Percentiles rank a stretch among this genome's conserved stretches.
Evolutionary conservation across 1,140 invertebrate genomes (phyloP).

Genomic region (Macrostomum lignano): DNA sequence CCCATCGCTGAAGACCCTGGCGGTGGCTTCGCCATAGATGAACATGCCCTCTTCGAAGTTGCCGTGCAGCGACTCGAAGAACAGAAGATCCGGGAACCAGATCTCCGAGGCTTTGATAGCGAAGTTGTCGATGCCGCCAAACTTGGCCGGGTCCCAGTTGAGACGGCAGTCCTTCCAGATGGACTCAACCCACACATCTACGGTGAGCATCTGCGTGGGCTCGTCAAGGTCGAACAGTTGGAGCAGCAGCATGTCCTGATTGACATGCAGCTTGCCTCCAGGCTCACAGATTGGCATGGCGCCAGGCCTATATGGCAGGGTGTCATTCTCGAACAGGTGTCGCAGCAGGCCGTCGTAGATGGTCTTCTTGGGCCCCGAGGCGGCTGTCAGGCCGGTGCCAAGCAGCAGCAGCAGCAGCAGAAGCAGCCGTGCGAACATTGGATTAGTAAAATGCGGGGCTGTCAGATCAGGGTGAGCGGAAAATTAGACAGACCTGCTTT

Average conservation of each 20-base stretch:
- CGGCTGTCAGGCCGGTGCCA: too few species aligned
- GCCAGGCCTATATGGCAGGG: background rate
- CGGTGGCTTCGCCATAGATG: constrained; percentile 1
- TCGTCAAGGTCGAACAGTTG: constrained; percentile 2
- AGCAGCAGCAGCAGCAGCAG: too few species aligned
- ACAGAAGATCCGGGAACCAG: background rate
- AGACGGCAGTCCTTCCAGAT: constrained; percentile 96
- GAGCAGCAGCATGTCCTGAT: background rate
- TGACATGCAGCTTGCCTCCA: background rate
- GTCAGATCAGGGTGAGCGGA: too few species aligned
- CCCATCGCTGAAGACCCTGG: background rate
- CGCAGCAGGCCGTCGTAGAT: background rate
- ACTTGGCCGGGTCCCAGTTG: constrained; percentile 77
- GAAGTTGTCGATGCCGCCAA: constrained; percentile 83
- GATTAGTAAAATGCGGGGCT: too few species aligned
- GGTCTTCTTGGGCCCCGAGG: too few species aligned
- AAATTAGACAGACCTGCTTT: too few species aligned
- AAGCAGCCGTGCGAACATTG: too few species aligned
- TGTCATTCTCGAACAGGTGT: background rate
- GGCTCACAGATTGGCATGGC: background rate
- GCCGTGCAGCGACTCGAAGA: background rate
- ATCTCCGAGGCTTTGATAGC: too few species aligned
- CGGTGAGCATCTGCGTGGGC: background rate
- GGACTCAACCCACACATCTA: constrained; percentile 30
- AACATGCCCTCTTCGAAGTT: constrained; percentile 4